A percentile compares a stretch with the other conserved stretches of the same genome.
These are phyloP conservation scores for Amblyopsis rosae DNA, from an alignment of 2,113 vertebrate species.

Conservation along the genomic window DNA sequence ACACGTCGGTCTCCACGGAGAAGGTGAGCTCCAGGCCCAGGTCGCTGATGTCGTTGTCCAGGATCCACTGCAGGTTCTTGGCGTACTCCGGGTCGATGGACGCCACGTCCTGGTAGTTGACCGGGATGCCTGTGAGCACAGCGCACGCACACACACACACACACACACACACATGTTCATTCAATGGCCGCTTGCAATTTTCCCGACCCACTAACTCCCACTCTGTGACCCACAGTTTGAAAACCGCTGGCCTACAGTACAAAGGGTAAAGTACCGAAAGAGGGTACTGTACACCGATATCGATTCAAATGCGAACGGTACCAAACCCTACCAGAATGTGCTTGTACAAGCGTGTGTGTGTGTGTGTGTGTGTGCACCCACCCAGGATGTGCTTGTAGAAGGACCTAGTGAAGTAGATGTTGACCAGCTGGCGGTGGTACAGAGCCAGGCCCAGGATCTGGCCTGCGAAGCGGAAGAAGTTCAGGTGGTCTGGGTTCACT, in stretches of 20 bases:
- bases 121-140: conserved; percentile 87
- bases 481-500: conserved; percentile 97
- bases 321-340: no score
- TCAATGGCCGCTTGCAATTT: no score
- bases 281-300: no score
- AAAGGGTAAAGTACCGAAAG: no score
- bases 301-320: no score
- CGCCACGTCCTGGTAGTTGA: conserved; percentile 98
- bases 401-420: conserved; percentile 98
- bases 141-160: neutral
- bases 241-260: no score
- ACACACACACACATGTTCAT: no score
- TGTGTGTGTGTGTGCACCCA: conserved; percentile 59
- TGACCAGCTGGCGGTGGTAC: conserved; percentile 95
- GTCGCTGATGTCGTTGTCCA: conserved; percentile 98
- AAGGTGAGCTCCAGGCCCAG: conserved; percentile 95
- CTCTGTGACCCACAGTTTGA: no score
- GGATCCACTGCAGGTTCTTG: conserved; percentile 98
- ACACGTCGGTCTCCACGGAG: conserved; percentile 96
- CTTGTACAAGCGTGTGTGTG: no score
- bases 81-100: conserved; percentile 99
- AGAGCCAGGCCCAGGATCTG: conserved; percentile 95
- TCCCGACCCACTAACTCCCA: no score
- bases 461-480: conserved; percentile 95
- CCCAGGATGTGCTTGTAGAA: conserved; percentile 99